Evolutionary conservation across 2,797 vertebrate genomes (phyloP).

Genomic region (Anas acuta): DNA sequence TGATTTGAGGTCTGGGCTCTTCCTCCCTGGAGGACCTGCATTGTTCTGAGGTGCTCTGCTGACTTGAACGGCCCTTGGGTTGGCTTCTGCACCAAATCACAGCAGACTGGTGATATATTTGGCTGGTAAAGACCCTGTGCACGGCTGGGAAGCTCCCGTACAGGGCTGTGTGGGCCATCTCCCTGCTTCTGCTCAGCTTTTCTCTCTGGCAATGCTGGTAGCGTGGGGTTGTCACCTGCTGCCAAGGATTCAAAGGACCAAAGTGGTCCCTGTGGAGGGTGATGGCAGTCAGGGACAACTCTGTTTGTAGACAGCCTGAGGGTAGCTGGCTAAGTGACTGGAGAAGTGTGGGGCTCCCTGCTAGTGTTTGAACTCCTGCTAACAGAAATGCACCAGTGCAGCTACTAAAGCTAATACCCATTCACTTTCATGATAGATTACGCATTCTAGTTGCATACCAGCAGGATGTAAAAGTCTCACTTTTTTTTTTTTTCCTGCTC

Average conservation of each 20-base stretch:
- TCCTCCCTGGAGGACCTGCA: neutral
- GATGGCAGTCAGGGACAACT: neutral
- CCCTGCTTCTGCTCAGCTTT: neutral
- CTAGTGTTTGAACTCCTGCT: neutral
- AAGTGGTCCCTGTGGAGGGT: fast-evolving
- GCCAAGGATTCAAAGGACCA: neutral
- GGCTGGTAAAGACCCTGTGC: neutral
- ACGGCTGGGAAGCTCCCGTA: neutral
- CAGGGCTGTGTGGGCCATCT: fast-evolving
- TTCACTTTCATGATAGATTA: neutral
- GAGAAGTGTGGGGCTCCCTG: neutral
- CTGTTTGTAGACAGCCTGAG: neutral
- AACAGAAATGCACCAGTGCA: neutral
- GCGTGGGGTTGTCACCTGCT: neutral
- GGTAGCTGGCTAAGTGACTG: neutral
- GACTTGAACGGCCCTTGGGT: neutral
- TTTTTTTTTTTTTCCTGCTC: neutral
- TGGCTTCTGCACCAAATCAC: neutral
- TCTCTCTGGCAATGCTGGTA: neutral
- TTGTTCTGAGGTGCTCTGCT: neutral
- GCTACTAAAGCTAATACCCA: neutral
- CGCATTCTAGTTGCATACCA: neutral
- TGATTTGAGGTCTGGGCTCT: neutral
- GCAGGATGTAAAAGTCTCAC: fast-evolving
- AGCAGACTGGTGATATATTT: neutral